phyloP scores from a whole-genome alignment of 2,113 vertebrate genomes.

The Patagioenas fasciata region DNA sequence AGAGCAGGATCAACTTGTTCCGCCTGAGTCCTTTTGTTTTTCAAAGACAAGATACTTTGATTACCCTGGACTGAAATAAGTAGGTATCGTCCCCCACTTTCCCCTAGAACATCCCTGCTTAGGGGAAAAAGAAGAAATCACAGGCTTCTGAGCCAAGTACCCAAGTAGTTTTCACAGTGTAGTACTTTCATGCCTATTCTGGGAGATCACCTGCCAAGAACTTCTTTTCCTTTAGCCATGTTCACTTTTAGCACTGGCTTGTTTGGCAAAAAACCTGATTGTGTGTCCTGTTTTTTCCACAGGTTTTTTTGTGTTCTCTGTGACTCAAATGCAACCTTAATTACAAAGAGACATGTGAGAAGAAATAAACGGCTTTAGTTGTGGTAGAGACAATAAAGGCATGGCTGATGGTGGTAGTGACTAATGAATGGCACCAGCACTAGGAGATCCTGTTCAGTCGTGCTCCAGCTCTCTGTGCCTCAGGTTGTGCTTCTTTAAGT shows the following conservation, averaged over 20 bases:
- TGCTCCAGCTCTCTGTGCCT: not conserved
- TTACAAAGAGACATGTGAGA: not conserved
- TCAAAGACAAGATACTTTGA: not conserved
- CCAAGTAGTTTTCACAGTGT: not conserved
- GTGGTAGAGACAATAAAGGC: not conserved
- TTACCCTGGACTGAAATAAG: not conserved
- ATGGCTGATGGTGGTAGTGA: not conserved
- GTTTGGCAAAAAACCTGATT: not conserved
- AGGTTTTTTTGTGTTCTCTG: not conserved
- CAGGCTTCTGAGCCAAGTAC: not conserved
- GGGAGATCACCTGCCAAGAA: not conserved
- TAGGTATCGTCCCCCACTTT: rapidly evolving
- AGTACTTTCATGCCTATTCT: not conserved
- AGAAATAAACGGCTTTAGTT: not conserved
- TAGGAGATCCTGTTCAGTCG: not conserved
- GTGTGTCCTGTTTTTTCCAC: not conserved
- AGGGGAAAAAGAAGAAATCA: too few relatives aligned
- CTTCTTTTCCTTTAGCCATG: not conserved
- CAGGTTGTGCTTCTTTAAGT: not conserved
- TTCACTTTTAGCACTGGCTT: not conserved
- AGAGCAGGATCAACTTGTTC: not conserved
- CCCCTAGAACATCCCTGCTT: not conserved
- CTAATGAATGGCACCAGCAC: conserved; percentile 1
- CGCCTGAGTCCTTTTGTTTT: not conserved
- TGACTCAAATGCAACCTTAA: not conserved